Conservation (phyloP, 1,140 invertebrate species). For the Gonatopus flavifemur region DNA sequence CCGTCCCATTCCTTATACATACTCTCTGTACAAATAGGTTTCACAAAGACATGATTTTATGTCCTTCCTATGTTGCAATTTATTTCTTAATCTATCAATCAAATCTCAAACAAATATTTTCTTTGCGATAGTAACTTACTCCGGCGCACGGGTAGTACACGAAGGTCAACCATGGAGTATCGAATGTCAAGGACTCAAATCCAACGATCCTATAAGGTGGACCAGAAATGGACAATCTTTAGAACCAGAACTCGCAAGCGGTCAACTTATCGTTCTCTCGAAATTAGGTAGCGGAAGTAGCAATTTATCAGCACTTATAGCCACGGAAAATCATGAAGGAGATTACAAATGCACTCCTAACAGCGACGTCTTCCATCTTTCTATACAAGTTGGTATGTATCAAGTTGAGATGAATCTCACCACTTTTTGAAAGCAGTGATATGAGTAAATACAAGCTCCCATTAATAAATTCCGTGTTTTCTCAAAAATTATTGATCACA, state of each 20-base stretch:
- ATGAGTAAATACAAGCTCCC: too few relatives aligned
- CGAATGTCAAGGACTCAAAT: slow-evolving; percentile 35
- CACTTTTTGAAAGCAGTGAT: too few relatives aligned
- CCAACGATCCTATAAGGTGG: slow-evolving; percentile 37
- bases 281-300: slow-evolving; percentile 24
- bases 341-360: slow-evolving; percentile 44
- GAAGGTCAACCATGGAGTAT: slow-evolving; percentile 46
- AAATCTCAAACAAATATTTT: too few relatives aligned
- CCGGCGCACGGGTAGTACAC: slow-evolving; percentile 25
- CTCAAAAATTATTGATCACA: too few relatives aligned
- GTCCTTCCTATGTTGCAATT: too few relatives aligned
- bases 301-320: slow-evolving; percentile 26
- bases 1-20: too few relatives aligned
- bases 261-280: slow-evolving; percentile 32
- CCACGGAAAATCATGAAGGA: slow-evolving; percentile 44
- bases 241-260: slow-evolving; percentile 38
- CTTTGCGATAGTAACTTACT: slow-evolving; percentile 39
- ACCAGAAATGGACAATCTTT: slow-evolving; percentile 46
- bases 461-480: too few relatives aligned
- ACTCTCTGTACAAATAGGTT: too few relatives aligned
- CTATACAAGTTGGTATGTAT: slow-evolving; percentile 47
- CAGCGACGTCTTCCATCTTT: slow-evolving; percentile 34
- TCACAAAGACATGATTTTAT: too few relatives aligned
- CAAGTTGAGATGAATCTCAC: neutral
- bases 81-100: too few relatives aligned